These are phyloP conservation scores for Drosophila flavopinicola DNA, from an alignment of 2,888 invertebrate species.

Conservation along the genomic window DNA sequence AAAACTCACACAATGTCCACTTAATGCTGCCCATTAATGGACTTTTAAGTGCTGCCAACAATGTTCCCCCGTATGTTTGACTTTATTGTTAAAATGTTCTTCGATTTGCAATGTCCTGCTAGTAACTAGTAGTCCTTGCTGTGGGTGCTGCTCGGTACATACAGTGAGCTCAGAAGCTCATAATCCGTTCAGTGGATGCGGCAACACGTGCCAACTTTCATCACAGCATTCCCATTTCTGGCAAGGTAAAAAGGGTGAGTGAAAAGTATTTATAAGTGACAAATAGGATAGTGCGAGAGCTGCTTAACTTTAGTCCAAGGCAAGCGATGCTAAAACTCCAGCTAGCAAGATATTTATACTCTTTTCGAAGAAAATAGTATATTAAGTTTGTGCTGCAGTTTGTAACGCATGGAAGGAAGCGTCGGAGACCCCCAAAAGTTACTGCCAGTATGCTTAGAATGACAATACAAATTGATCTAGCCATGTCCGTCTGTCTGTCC, in stretches of 20 bases:
- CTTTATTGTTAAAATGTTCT: constrained; percentile 69
- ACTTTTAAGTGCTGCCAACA: constrained; percentile 78
- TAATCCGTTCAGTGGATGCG: constrained; percentile 65
- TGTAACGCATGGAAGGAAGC: no score
- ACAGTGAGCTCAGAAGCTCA: no score
- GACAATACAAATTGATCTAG: no score
- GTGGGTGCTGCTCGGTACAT: constrained; percentile 1
- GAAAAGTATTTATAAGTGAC: constrained; percentile 45
- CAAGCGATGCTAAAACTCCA: neutral
- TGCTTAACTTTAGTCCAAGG: constrained; percentile 20
- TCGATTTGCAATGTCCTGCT: constrained; percentile 45
- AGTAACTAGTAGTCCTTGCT: no score
- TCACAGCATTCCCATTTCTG: constrained; percentile 20
- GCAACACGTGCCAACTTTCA: constrained; percentile 63
- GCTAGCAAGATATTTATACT: no score
- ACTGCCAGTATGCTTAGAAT: no score
- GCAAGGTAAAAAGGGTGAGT: constrained; percentile 44
- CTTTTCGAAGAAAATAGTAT: no score
- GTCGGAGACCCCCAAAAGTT: no score
- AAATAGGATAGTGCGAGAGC: constrained; percentile 30
- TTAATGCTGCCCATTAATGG: constrained; percentile 77
- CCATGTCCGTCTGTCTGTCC: no score
- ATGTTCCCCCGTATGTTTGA: constrained; percentile 64
- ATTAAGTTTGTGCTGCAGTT: no score
- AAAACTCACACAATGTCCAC: constrained; percentile 70